Percentiles rank a stretch among this genome's conserved stretches.
phyloP scores from a whole-genome alignment of 30 jellyfish, hydroid and myxozoan species.

The Aurelia aurita complex sp. Pacific region DNA sequence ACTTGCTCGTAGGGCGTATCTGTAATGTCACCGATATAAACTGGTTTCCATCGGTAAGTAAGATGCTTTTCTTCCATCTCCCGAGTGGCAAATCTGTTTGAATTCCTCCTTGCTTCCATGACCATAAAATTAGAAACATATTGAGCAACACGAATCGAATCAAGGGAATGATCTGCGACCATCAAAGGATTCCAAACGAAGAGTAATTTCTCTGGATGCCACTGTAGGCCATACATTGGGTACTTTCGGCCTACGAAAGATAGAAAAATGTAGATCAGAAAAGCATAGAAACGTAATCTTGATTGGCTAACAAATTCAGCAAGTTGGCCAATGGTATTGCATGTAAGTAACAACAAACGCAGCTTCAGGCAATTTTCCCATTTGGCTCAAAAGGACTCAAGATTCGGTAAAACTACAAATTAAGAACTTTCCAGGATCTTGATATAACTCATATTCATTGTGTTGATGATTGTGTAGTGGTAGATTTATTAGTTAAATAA shows the following conservation, averaged over 20 bases:
- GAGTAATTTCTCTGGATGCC: conserved; percentile 96
- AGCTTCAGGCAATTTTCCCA: too few relatives aligned
- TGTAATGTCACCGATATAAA: conserved; percentile 79
- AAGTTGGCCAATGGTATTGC: too few relatives aligned
- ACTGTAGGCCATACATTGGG: conserved; percentile 92
- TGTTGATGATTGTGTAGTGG: too few relatives aligned
- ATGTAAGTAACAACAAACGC: too few relatives aligned
- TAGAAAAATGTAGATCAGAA: neutral
- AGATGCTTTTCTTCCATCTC: conserved; percentile 69
- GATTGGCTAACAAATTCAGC: too few relatives aligned
- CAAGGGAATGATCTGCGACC: conserved; percentile 81
- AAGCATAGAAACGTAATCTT: neutral
- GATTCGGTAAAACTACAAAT: too few relatives aligned
- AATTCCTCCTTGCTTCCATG: conserved; percentile 76
- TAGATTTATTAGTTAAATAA: too few relatives aligned
- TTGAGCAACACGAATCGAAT: conserved; percentile 82
- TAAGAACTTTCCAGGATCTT: too few relatives aligned
- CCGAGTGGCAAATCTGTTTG: conserved; percentile 63
- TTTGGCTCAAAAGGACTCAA: too few relatives aligned
- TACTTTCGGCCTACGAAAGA: conserved; percentile 66
- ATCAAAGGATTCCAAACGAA: conserved; percentile 81
- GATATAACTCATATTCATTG: too few relatives aligned
- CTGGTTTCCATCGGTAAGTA: conserved; percentile 62
- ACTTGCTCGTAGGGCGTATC: conserved; percentile 96
- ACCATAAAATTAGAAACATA: conserved; percentile 84